Evolutionary conservation across 2,888 invertebrate species (phyloP), one percentile per base, ranked within the genome.

Genomic region (Disparrhopalites patrizii): DNA sequence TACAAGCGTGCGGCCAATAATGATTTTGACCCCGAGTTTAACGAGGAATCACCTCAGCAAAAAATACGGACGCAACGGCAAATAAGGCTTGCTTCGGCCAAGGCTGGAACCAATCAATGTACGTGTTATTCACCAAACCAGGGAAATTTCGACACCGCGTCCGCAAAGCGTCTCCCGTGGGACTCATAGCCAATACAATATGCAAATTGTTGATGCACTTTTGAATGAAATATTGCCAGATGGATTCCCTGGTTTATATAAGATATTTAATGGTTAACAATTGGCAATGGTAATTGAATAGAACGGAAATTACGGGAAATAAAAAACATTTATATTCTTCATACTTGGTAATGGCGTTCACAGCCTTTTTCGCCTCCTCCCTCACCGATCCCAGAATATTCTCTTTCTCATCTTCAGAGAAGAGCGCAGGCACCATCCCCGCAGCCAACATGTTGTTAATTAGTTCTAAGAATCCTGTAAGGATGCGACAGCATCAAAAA

Each of bases 91-190:
- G 91, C 71, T 88, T 85, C 0, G 95, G 93, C 95, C 95, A 95
- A 0, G 93, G 88, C 79, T 91, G 93, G 78, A 93, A 87, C 94
- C 94, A 95, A 79, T 95, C 93, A 70, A 95, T 93, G 40, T 89
- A 91, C 0, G 93, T 91, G 77, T 91, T 92, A 77, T 93, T 94
- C 40, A 95, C 92, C 54, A 95, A 81, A 0, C 93, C 93, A 0
- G 95, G 95, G 80, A 94, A 95, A 80, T 87, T 93, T 71, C 93
- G 85, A 77, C 94, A 94, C 20, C 91, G 84, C 75, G 87, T 91
- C 55, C 93, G 85, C 18, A 95, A 81, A 4, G 86, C 83, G 66
- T 93, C 93, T 0, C 92, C 89, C 1, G 90, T 84, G 0, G 93
- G 92, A 3, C 91, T 92, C 93, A 95, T 93, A 0, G 90, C 88